A percentile compares a stretch with the other conserved stretches of the same genome.
Evolutionary conservation across 2,888 invertebrate genomes (phyloP).

Genomic region (Stictocephala bisonia): DNA sequence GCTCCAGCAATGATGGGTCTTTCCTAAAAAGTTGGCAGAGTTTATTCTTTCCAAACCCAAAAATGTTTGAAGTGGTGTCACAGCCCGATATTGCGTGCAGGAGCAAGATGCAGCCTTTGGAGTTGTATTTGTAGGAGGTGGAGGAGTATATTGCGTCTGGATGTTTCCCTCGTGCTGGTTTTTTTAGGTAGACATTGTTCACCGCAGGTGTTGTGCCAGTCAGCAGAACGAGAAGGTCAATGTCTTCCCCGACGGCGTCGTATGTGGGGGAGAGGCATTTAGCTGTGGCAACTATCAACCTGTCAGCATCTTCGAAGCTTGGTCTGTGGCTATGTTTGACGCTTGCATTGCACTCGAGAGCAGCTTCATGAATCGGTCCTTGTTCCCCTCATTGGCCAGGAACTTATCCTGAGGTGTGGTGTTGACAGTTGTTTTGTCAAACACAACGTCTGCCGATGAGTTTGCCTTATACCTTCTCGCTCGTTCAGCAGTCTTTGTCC

Average conservation of each 20-base stretch:
- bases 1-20: constrained; percentile 33
- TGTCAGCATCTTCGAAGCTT: constrained; percentile 46
- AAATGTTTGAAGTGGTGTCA: constrained; percentile 35
- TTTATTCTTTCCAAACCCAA: constrained; percentile 42
- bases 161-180: constrained; percentile 32
- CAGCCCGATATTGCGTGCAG: constrained; percentile 29
- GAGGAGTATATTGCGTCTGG: constrained; percentile 30
- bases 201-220: constrained; percentile 38
- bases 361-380: constrained; percentile 37
- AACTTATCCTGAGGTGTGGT: constrained; percentile 40
- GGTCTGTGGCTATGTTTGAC: constrained; percentile 28
- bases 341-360: constrained; percentile 33
- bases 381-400: constrained; percentile 43
- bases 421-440: constrained; percentile 36
- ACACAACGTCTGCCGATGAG: constrained; percentile 38
- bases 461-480: constrained; percentile 39
- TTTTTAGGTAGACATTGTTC: constrained; percentile 27
- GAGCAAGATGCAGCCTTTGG: constrained; percentile 28
- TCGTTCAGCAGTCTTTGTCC: constrained; percentile 37
- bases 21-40: constrained; percentile 37
- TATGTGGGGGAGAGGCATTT: constrained; percentile 30
- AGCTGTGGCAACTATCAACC: constrained; percentile 44
- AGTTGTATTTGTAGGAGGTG: constrained; percentile 24
- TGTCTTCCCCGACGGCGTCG: constrained; percentile 43
- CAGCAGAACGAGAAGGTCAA: constrained; percentile 42